Percentiles rank a stretch among this genome's conserved stretches.
These are phyloP conservation scores for Protobothrops mucrosquamatus DNA, from an alignment of 2,113 vertebrate genomes.

Conservation along the genomic window DNA sequence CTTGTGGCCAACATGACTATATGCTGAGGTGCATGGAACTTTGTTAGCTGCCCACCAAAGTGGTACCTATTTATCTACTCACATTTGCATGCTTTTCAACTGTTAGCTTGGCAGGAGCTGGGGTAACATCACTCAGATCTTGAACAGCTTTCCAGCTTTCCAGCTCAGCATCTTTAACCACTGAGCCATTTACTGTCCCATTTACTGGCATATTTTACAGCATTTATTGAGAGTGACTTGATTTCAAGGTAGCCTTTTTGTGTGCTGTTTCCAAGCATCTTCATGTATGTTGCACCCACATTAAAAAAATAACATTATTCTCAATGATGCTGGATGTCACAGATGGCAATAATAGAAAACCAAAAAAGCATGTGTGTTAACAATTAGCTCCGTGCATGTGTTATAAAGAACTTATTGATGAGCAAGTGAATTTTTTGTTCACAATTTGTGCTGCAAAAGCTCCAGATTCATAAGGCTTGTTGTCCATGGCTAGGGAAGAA, in stretches of 20 bases:
- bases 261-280: conserved; percentile 9
- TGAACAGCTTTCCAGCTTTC: neutral
- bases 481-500: neutral
- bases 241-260: conserved; percentile 37
- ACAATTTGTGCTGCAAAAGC: conserved; percentile 29
- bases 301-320: conserved; percentile 22
- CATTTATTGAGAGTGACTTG: conserved; percentile 37
- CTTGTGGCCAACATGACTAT: neutral
- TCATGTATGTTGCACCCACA: conserved; percentile 37
- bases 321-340: conserved; percentile 33
- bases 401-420: conserved; percentile 52
- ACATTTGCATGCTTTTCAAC: neutral
- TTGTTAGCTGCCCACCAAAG: neutral
- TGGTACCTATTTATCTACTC: neutral
- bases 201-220: neutral
- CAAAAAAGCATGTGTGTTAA: conserved; percentile 29
- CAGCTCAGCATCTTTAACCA: neutral
- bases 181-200: neutral
- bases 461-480: conserved; percentile 30
- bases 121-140: neutral
- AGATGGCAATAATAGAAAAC: conserved; percentile 40
- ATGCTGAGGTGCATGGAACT: neutral
- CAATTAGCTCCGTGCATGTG: conserved; percentile 40
- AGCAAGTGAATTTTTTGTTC: conserved; percentile 43
- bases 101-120: neutral